Evolutionary conservation across 2,888 invertebrate species (phyloP).

Genomic region (Troides aeacus): DNA sequence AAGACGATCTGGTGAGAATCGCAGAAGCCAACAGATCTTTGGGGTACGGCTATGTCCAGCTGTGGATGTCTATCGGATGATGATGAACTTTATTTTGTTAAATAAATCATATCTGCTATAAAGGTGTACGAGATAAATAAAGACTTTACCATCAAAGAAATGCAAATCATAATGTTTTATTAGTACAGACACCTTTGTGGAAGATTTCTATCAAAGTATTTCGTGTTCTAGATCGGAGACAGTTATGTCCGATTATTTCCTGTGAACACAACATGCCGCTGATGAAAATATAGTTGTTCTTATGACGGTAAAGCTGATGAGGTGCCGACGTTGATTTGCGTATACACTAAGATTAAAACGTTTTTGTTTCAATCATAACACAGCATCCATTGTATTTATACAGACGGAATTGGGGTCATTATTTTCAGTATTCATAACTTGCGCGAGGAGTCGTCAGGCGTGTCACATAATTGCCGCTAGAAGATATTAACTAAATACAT

Average conservation of each 20-base stretch:
- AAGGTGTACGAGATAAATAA: conserved; percentile 6
- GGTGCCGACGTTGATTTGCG: conserved; percentile 7
- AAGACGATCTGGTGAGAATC: too few relatives aligned
- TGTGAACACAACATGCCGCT: conserved; percentile 7
- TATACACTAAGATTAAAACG: conserved; percentile 1
- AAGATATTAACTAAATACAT: conserved; percentile 1
- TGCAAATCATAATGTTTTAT: conserved; percentile 2
- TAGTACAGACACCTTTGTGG: conserved; percentile 14
- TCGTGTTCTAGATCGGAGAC: conserved; percentile 23
- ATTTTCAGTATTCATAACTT: not conserved
- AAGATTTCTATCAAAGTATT: conserved; percentile 18
- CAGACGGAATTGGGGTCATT: conserved; percentile 6
- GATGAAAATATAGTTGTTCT: conserved; percentile 27
- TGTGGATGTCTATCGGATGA: too few relatives aligned
- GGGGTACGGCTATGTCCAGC: too few relatives aligned
- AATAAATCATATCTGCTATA: not conserved
- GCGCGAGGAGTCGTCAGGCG: not conserved
- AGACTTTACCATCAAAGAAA: conserved; percentile 13
- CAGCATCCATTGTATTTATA: not conserved
- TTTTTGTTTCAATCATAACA: not conserved
- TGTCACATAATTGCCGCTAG: not conserved
- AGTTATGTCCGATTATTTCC: conserved; percentile 21
- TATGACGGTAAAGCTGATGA: conserved; percentile 8
- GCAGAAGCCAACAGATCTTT: too few relatives aligned
- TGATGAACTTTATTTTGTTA: not conserved